A percentile compares a stretch with the other conserved stretches of the same genome.
Evolutionary conservation across 2,888 invertebrate genomes (phyloP).

Genomic region (Zygaena filipendulae): DNA sequence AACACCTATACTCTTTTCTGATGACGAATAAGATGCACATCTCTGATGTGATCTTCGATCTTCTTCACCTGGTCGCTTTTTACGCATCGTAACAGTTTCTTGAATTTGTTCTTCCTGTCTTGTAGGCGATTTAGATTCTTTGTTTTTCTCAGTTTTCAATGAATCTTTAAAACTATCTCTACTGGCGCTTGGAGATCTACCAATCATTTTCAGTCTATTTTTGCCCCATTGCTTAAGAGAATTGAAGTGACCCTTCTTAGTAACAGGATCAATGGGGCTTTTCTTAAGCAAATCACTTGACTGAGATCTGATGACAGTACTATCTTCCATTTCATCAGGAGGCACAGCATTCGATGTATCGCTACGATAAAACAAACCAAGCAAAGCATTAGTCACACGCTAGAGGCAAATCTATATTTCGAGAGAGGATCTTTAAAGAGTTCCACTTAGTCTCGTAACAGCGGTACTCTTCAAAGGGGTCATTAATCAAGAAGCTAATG

Average conservation of each 20-base stretch:
- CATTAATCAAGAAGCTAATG: conserved; percentile 63
- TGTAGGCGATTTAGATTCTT: conserved; percentile 46
- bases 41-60: conserved; percentile 79
- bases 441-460: conserved; percentile 56
- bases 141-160: conserved; percentile 42
- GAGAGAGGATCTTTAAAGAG: conserved; percentile 42
- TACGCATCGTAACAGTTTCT: conserved; percentile 73
- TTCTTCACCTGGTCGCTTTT: conserved; percentile 69
- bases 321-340: conserved; percentile 63
- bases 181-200: conserved; percentile 70
- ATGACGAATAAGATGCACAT: conserved; percentile 82
- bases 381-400: conserved; percentile 70
- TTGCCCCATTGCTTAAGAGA: conserved; percentile 88
- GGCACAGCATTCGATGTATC: conserved; percentile 63
- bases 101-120: conserved; percentile 71
- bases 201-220: conserved; percentile 79
- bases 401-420: conserved; percentile 54
- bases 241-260: conserved; percentile 77
- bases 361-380: conserved; percentile 68
- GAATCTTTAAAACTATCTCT: conserved; percentile 58
- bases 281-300: conserved; percentile 83
- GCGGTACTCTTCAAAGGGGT: conserved; percentile 40
- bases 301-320: conserved; percentile 72
- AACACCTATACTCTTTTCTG: conserved; percentile 75
- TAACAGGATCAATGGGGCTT: conserved; percentile 67